Evolutionary conservation across 2,113 vertebrate genomes (phyloP).

Genomic region (Equus quagga): DNA sequence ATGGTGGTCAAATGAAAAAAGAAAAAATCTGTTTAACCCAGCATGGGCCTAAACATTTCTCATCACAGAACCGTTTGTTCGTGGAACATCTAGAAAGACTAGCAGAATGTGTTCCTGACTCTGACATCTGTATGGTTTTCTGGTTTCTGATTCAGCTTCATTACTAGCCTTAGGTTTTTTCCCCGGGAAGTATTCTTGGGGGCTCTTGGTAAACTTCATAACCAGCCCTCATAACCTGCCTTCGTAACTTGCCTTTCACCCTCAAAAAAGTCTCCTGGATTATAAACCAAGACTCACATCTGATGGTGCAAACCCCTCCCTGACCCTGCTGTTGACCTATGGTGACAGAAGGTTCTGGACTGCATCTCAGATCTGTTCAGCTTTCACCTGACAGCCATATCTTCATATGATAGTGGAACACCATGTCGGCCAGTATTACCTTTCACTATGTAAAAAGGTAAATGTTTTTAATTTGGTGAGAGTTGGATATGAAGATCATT

Average conservation of each 20-base stretch:
- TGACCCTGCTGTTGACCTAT: background rate
- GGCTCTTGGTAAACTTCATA: background rate
- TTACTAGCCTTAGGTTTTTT: background rate
- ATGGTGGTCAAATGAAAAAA: background rate
- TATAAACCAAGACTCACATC: background rate
- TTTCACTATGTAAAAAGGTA: background rate
- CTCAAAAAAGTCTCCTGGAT: background rate
- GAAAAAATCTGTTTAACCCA: background rate
- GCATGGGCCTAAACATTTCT: background rate
- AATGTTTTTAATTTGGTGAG: constrained; percentile 5
- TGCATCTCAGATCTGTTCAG: background rate
- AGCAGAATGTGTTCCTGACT: background rate
- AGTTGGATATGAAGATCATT: constrained; percentile 9
- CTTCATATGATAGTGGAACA: background rate
- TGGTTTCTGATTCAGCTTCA: constrained; percentile 25
- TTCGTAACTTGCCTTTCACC: background rate
- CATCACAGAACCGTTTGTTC: background rate
- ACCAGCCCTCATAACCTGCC: background rate
- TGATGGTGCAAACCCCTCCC: background rate
- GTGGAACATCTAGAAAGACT: background rate
- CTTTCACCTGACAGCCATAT: background rate
- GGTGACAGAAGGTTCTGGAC: background rate
- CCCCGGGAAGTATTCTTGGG: background rate
- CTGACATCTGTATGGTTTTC: background rate
- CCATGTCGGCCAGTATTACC: background rate